Conservation (phyloP, 2,888 invertebrate genomes). For the Lissocephala sabroskyi region DNA sequence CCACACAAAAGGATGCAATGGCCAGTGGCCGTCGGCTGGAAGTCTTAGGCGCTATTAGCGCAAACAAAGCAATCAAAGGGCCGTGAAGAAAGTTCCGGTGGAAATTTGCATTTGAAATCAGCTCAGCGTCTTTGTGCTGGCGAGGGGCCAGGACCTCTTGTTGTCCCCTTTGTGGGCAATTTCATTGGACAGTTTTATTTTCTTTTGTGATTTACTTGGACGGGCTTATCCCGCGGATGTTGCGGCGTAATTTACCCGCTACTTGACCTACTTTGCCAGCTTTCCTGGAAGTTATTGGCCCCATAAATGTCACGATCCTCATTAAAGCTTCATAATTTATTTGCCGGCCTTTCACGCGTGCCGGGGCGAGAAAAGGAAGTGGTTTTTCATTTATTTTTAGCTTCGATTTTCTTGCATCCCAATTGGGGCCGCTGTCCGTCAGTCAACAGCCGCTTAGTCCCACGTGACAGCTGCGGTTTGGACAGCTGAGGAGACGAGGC, state of each 20-base stretch:
- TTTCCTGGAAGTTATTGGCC: constrained; percentile 26
- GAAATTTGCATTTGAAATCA: constrained; percentile 58
- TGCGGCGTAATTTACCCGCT: constrained; percentile 44
- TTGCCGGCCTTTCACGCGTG: constrained; percentile 41
- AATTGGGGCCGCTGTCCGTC: constrained; percentile 45
- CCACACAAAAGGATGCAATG: constrained; percentile 49
- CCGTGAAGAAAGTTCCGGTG: constrained; percentile 38
- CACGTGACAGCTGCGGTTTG: constrained; percentile 47
- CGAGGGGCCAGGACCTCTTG: constrained; percentile 10
- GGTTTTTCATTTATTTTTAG: constrained; percentile 24
- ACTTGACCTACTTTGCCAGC: constrained; percentile 63
- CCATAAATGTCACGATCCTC: constrained; percentile 59
- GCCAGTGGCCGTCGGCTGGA: constrained; percentile 18
- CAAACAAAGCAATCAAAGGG: constrained; percentile 54
- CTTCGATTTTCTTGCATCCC: constrained; percentile 30
- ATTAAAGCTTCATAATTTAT: constrained; percentile 58
- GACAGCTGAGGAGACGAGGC: no score
- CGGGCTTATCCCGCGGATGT: constrained; percentile 42
- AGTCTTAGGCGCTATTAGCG: constrained; percentile 32
- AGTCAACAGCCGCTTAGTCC: constrained; percentile 60
- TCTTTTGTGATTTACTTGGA: constrained; percentile 60
- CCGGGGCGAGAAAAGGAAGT: constrained; percentile 46
- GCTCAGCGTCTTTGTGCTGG: constrained; percentile 30
- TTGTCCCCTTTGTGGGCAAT: constrained; percentile 55
- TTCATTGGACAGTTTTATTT: constrained; percentile 59